Conservation (phyloP, 2,113 vertebrate species). For the Silurus glanis region DNA sequence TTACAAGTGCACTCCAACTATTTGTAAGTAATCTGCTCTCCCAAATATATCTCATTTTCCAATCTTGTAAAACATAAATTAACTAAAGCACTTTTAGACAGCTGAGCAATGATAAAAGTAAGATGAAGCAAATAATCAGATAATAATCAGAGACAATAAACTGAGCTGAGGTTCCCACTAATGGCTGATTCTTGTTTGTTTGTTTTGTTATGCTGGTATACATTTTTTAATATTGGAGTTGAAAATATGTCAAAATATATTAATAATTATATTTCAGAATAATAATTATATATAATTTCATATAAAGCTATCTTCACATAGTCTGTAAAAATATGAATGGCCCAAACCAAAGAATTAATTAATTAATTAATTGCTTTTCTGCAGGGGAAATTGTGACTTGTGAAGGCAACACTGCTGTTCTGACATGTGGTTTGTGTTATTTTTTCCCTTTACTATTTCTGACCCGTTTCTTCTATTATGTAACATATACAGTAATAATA, state of each 20-base stretch:
- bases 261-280: too few relatives aligned
- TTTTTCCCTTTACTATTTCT: not conserved
- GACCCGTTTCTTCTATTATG: not conserved
- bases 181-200: not conserved
- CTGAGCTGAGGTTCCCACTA: not conserved
- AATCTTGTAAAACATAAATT: not conserved
- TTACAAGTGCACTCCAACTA: slow-evolving; percentile 2
- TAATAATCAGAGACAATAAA: not conserved
- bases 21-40: slow-evolving; percentile 6
- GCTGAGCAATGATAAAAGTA: not conserved
- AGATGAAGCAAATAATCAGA: not conserved
- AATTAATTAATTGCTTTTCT: not conserved
- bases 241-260: too few relatives aligned
- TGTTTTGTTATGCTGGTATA: not conserved
- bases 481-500: not conserved
- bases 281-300: too few relatives aligned
- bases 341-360: not conserved
- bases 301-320: too few relatives aligned
- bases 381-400: slow-evolving; percentile 26
- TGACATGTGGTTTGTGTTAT: slow-evolving; percentile 33
- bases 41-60: not conserved
- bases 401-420: not conserved
- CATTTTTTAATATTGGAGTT: not conserved
- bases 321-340: too few relatives aligned
- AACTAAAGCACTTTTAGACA: not conserved